phyloP scores from a whole-genome alignment of 1,140 invertebrate genomes.

The Zaprionus capensis region DNA sequence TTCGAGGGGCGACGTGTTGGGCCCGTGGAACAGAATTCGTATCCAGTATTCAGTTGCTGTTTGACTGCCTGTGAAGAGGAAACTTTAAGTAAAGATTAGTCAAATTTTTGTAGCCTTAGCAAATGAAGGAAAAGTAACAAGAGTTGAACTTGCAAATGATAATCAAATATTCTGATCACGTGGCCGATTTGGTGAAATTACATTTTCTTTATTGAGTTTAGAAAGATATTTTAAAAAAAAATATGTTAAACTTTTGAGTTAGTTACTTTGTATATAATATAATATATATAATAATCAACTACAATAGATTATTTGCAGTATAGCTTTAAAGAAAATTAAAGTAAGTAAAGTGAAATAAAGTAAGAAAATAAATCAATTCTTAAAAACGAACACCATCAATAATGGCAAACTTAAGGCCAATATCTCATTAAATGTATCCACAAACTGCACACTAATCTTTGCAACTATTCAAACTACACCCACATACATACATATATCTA shows the following conservation, averaged over 20 bases:
- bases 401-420: neutral
- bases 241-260: neutral
- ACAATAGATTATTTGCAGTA: neutral
- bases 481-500: neutral
- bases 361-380: neutral
- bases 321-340: neutral
- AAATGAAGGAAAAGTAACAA: neutral
- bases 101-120: neutral
- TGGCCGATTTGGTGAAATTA: neutral
- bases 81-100: conserved; percentile 29
- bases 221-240: neutral
- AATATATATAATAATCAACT: neutral
- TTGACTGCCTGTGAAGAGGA: conserved; percentile 18
- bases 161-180: neutral
- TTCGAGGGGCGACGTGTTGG: neutral
- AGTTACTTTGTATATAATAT: neutral
- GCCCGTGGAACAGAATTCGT: conserved; percentile 21
- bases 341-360: neutral
- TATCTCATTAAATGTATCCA: neutral
- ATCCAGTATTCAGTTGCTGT: conserved; percentile 13
- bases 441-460: neutral
- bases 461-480: neutral
- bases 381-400: neutral
- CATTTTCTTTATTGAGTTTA: neutral
- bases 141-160: neutral